Percentiles rank a stretch among this genome's conserved stretches.
Conservation (phyloP, 2,797 vertebrate genomes). For the Threskiornis aethiopicus region DNA sequence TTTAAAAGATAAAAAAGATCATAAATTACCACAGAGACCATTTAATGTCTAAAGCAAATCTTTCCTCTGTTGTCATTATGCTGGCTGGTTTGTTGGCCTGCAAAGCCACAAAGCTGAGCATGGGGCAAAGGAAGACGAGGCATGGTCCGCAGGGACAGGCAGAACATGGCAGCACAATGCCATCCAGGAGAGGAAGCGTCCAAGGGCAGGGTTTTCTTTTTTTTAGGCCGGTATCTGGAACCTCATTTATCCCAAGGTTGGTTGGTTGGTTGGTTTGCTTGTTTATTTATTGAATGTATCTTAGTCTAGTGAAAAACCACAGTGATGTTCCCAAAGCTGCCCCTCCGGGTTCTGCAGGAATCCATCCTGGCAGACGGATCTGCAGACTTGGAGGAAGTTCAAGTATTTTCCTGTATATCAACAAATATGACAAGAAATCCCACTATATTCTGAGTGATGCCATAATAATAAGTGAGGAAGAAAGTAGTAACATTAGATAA, state of each 20-base stretch:
- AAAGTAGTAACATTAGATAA: slow-evolving; percentile 55
- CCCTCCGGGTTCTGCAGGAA: slow-evolving; percentile 30
- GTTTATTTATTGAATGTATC: neutral
- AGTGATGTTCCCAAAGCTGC: slow-evolving; percentile 16
- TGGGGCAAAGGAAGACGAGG: neutral
- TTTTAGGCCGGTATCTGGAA: neutral
- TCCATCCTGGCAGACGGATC: slow-evolving; percentile 31
- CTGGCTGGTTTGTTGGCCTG: neutral
- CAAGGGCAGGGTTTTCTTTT: neutral
- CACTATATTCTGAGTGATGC: slow-evolving; percentile 30
- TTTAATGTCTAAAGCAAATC: neutral
- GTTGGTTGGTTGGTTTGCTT: neutral
- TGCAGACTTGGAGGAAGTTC: slow-evolving; percentile 48
- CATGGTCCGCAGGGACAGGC: neutral
- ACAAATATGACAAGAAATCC: slow-evolving; percentile 54
- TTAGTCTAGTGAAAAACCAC: neutral
- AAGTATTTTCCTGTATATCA: slow-evolving; percentile 47
- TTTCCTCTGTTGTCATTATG: neutral
- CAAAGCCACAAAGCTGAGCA: neutral
- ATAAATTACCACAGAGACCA: neutral
- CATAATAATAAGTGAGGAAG: slow-evolving; percentile 46
- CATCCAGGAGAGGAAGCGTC: neutral
- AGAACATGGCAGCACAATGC: neutral
- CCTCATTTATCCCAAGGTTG: neutral
- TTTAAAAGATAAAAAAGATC: neutral